phyloP scores from a whole-genome alignment of 1,140 invertebrate species.

The Ridgeia piscesae region DNA sequence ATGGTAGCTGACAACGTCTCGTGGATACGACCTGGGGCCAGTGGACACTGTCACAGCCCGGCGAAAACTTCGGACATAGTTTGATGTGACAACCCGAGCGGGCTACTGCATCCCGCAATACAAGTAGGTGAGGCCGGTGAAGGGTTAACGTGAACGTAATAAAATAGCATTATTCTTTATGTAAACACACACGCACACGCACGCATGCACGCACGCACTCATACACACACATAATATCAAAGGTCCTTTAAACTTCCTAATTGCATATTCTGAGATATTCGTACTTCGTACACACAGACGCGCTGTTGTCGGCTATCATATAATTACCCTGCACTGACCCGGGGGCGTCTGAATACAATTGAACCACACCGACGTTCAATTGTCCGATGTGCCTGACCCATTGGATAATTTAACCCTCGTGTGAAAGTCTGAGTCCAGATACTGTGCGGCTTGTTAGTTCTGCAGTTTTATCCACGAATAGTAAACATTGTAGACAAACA shows the following conservation, averaged over 20 bases:
- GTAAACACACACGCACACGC: no score
- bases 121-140: background rate
- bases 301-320: background rate
- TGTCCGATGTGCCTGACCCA: background rate
- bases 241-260: background rate
- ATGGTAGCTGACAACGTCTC: background rate
- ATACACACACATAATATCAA: no score
- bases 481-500: background rate
- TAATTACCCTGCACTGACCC: background rate
- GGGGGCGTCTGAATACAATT: background rate
- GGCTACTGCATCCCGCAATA: background rate
- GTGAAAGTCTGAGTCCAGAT: no score
- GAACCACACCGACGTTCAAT: background rate
- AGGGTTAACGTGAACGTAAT: background rate
- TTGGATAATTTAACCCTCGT: background rate
- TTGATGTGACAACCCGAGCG: background rate
- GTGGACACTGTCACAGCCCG: background rate
- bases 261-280: background rate
- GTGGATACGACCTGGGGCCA: background rate
- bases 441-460: no score
- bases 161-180: background rate
- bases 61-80: background rate
- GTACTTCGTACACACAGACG: background rate
- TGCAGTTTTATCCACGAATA: background rate
- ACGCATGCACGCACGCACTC: no score